phyloP scores from a whole-genome alignment of 2,888 invertebrate species.

The Heliconius sara region DNA sequence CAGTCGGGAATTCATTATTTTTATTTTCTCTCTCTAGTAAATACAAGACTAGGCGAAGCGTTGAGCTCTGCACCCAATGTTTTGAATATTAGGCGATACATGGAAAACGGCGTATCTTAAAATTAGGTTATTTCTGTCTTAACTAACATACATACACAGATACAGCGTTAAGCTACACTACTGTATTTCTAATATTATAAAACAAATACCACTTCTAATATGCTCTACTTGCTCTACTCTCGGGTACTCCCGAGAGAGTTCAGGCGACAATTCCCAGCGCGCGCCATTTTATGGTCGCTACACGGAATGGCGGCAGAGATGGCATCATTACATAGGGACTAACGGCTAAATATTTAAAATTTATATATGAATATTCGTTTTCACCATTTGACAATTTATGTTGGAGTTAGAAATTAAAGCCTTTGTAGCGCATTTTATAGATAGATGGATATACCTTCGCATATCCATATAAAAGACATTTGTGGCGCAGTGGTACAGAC shows the following conservation, averaged over 20 bases:
- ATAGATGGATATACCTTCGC: neutral
- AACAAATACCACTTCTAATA: slow-evolving; percentile 1
- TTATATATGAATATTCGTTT: slow-evolving; percentile 10
- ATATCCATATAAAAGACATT: too few species aligned
- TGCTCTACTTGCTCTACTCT: slow-evolving; percentile 2
- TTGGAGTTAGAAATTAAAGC: neutral
- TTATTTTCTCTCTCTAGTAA: too few species aligned
- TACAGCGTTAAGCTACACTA: too few species aligned
- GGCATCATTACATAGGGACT: slow-evolving; percentile 30
- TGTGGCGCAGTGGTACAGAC: too few species aligned
- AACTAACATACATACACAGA: too few species aligned
- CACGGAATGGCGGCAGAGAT: slow-evolving; percentile 28
- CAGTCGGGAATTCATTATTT: too few species aligned
- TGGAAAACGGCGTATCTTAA: too few species aligned
- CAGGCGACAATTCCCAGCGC: slow-evolving; percentile 29
- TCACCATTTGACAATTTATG: slow-evolving; percentile 1
- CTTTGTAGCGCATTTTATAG: neutral
- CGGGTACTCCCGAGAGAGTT: slow-evolving; percentile 28
- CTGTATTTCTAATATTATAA: too few species aligned
- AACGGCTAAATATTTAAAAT: slow-evolving; percentile 23
- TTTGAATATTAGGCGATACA: too few species aligned
- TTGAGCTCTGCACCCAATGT: too few species aligned
- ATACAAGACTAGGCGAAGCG: too few species aligned
- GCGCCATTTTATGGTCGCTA: slow-evolving; percentile 30
- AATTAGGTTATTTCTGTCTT: too few species aligned